Evolutionary conservation across 2,888 invertebrate genomes (phyloP).

Genomic region (Nycteola revayana): DNA sequence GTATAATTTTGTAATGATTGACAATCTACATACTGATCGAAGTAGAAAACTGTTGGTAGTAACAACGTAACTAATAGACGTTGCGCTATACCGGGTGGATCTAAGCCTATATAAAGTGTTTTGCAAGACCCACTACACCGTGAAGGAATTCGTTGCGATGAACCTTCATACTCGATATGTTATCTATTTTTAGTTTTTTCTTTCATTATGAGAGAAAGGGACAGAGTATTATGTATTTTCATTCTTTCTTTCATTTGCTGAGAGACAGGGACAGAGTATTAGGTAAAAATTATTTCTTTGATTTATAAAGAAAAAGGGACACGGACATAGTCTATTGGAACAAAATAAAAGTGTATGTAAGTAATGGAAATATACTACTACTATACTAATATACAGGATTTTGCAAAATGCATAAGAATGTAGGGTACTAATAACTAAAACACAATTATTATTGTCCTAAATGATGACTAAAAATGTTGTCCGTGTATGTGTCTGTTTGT

Average conservation of each 20-base stretch:
- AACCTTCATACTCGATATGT: conserved; percentile 36
- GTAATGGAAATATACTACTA: too few species aligned
- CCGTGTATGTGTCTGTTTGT: too few species aligned
- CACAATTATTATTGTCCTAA: too few species aligned
- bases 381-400: too few species aligned
- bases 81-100: conserved; percentile 44
- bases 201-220: not conserved
- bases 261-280: too few species aligned
- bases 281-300: too few species aligned
- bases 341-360: too few species aligned
- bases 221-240: not conserved
- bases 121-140: conserved; percentile 60
- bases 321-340: too few species aligned
- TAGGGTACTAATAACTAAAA: too few species aligned
- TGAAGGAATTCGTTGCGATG: conserved; percentile 57
- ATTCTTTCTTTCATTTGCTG: too few species aligned
- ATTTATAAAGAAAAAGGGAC: conserved; percentile 23
- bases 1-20: conserved; percentile 24
- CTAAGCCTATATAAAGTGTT: conserved; percentile 55
- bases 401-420: too few species aligned
- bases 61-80: conserved; percentile 44
- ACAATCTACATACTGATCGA: conserved; percentile 32
- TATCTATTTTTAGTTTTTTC: conserved; percentile 16
- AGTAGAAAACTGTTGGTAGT: conserved; percentile 44
- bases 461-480: too few species aligned